Conservation (phyloP, 2,113 vertebrate genomes). For the Gyps fulvus region DNA sequence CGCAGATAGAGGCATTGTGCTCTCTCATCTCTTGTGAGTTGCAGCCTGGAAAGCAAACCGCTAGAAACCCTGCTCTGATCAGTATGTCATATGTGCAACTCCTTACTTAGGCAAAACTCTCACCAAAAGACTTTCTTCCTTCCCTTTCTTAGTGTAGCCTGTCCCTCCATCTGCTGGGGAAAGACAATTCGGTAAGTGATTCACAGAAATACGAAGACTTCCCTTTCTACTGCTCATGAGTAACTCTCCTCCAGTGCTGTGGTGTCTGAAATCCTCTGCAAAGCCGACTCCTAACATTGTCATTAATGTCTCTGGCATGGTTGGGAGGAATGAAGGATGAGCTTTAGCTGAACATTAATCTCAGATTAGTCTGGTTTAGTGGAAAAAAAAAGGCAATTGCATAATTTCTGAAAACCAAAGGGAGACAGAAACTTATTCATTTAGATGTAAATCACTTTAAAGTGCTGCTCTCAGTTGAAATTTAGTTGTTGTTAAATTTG, state of each 20-base stretch:
- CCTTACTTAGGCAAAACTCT: background rate
- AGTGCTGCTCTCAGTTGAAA: slow-evolving; percentile 31
- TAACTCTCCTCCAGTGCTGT: background rate
- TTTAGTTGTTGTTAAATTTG: slow-evolving; percentile 59
- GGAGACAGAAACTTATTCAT: slow-evolving; percentile 15
- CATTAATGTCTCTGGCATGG: background rate
- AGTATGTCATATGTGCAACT: background rate
- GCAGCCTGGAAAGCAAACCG: background rate
- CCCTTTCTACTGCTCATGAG: background rate
- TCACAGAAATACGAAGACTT: background rate
- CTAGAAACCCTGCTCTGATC: background rate
- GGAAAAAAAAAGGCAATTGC: background rate
- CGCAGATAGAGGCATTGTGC: rapidly evolving
- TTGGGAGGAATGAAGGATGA: slow-evolving; percentile 12
- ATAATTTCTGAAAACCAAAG: slow-evolving; percentile 44
- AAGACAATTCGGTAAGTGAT: background rate
- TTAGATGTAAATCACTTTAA: slow-evolving; percentile 61
- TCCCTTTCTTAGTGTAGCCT: background rate
- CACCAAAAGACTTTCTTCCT: background rate
- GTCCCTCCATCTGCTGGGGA: background rate
- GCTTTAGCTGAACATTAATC: slow-evolving; percentile 6
- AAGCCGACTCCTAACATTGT: background rate
- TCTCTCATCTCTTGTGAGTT: background rate
- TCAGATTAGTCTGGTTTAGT: slow-evolving; percentile 30
- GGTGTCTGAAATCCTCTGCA: background rate